Evolutionary conservation across 1,140 invertebrate species (phyloP).

Genomic region (Tribolium madens): DNA sequence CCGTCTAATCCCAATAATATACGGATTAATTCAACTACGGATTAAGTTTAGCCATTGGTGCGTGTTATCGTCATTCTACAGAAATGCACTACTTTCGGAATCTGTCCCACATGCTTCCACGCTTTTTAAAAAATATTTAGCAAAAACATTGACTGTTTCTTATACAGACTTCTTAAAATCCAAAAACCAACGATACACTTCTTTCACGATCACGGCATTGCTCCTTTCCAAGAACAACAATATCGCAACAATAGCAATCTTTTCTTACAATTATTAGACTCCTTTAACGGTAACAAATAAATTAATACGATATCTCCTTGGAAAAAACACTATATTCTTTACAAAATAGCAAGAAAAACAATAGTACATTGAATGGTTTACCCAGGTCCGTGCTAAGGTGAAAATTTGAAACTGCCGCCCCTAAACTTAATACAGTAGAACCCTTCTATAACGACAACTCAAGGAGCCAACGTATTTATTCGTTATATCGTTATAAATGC

Average conservation of each 20-base stretch:
- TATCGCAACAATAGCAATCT: background rate
- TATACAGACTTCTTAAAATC: background rate
- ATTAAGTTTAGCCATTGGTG: slow-evolving; percentile 62
- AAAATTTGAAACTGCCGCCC: too few relatives aligned
- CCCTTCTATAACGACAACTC: too few relatives aligned
- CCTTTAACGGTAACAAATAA: background rate
- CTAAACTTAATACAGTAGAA: too few relatives aligned
- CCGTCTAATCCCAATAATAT: slow-evolving; percentile 60
- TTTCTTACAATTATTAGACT: background rate
- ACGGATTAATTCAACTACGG: slow-evolving; percentile 60
- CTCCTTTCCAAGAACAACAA: background rate
- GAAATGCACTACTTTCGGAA: slow-evolving; percentile 51
- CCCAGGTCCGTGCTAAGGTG: too few relatives aligned
- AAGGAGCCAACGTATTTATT: too few relatives aligned
- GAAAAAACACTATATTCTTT: too few relatives aligned
- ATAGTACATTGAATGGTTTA: too few relatives aligned
- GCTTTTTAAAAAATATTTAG: background rate
- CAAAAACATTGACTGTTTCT: slow-evolving; percentile 2
- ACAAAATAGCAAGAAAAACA: too few relatives aligned
- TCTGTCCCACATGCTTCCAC: background rate
- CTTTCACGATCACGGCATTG: background rate
- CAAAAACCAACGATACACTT: background rate
- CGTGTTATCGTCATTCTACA: slow-evolving; percentile 62
- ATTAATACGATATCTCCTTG: too few relatives aligned
- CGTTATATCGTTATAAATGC: too few relatives aligned